Evolutionary conservation across 1,140 invertebrate species (phyloP).

Genomic region (Drosophila miranda): DNA sequence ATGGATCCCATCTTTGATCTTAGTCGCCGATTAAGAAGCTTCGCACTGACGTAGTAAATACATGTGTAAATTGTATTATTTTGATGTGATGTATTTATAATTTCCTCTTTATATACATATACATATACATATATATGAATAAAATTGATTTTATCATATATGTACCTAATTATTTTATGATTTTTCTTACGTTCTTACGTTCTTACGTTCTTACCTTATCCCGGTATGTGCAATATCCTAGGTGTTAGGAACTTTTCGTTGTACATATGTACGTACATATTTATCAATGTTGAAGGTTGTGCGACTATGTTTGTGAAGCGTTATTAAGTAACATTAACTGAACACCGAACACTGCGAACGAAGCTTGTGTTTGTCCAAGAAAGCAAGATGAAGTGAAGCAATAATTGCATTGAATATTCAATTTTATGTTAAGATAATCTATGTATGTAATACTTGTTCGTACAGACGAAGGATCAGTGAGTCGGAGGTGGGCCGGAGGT

Average conservation of each 20-base stretch:
- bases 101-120: slow-evolving; percentile 54
- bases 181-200: slow-evolving; percentile 19
- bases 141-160: slow-evolving; percentile 67
- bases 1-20: slow-evolving; percentile 28
- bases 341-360: slow-evolving; percentile 36
- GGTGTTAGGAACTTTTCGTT: slow-evolving; percentile 40
- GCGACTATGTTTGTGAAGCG: slow-evolving; percentile 73
- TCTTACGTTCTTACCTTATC: slow-evolving; percentile 13
- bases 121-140: slow-evolving; percentile 56
- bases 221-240: slow-evolving; percentile 53
- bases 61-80: slow-evolving; percentile 78
- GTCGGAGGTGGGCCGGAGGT: slow-evolving; percentile 19
- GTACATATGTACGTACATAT: slow-evolving; percentile 26
- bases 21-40: slow-evolving; percentile 37
- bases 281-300: slow-evolving; percentile 74
- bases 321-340: slow-evolving; percentile 48
- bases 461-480: slow-evolving; percentile 25
- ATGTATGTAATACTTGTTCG: slow-evolving; percentile 39
- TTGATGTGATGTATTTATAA: slow-evolving; percentile 80
- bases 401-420: slow-evolving; percentile 71
- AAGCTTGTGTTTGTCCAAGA: slow-evolving; percentile 56
- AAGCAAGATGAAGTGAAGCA: slow-evolving; percentile 60
- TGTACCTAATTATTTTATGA: slow-evolving; percentile 22
- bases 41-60: slow-evolving; percentile 31
- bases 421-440: slow-evolving; percentile 69